These are phyloP conservation scores for Scartelaos histophorus DNA, from an alignment of 2,113 vertebrate genomes.

Conservation along the genomic window DNA sequence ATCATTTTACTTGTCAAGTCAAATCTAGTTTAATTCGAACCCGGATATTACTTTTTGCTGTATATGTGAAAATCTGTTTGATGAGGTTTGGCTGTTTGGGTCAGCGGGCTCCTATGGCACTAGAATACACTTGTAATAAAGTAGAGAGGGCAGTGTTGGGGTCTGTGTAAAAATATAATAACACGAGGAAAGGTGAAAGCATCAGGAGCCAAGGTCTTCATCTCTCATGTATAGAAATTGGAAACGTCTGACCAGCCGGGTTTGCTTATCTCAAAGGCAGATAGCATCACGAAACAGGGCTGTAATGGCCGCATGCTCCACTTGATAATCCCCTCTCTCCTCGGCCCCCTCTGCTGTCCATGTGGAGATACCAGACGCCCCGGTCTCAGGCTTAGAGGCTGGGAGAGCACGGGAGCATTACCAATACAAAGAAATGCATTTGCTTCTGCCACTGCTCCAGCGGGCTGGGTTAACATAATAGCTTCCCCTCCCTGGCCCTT, in stretches of 20 bases:
- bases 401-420: slow-evolving; percentile 75
- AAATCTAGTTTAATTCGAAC: too few species aligned
- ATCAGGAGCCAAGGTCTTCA: slow-evolving; percentile 70
- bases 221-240: slow-evolving; percentile 80
- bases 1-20: too few species aligned
- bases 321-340: slow-evolving; percentile 73
- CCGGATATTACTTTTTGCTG: too few species aligned
- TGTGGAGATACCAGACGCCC: slow-evolving; percentile 58
- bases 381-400: slow-evolving; percentile 68
- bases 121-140: slow-evolving; percentile 59
- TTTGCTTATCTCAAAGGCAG: slow-evolving; percentile 72
- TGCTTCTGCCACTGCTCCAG: slow-evolving; percentile 62
- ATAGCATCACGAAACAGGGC: slow-evolving; percentile 76
- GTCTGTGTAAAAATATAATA: slow-evolving; percentile 56
- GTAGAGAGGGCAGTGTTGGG: slow-evolving; percentile 43
- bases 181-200: slow-evolving; percentile 53
- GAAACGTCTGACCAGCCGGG: slow-evolving; percentile 70
- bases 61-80: neutral
- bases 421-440: slow-evolving; percentile 79
- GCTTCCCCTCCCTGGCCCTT: slow-evolving; percentile 78
- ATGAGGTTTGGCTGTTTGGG: slow-evolving; percentile 39
- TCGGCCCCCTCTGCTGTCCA: slow-evolving; percentile 44
- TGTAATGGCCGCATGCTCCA: slow-evolving; percentile 77
- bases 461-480: slow-evolving; percentile 79
- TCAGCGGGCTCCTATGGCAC: slow-evolving; percentile 33